Percentiles rank a stretch among this genome's conserved stretches.
phyloP scores from a whole-genome alignment of 2,113 vertebrate species.

The Pomatorhinus ruficollis region DNA sequence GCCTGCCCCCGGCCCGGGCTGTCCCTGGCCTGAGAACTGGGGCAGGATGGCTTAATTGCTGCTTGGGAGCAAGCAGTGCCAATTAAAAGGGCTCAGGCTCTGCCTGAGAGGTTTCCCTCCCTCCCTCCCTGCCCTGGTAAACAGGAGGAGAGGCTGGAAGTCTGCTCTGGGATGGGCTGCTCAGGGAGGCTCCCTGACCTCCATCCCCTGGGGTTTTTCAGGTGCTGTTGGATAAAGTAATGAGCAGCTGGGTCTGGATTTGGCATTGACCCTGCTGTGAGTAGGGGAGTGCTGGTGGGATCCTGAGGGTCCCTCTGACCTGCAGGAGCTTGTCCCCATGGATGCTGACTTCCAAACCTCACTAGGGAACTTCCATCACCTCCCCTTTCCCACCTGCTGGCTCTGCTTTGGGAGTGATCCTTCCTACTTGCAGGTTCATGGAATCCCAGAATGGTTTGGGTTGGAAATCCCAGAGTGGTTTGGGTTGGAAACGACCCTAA shows the following conservation, averaged over 20 bases:
- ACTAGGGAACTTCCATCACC: accelerated
- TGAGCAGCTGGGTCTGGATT: not conserved
- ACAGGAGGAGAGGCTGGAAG: not conserved
- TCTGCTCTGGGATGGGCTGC: not conserved
- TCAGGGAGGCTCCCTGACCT: not conserved
- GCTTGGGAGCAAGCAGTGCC: not conserved
- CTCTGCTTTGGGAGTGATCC: not conserved
- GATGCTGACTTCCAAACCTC: not conserved
- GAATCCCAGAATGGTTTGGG: not conserved
- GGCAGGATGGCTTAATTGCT: constrained; percentile 28
- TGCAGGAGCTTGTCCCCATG: not conserved
- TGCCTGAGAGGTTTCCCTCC: constrained; percentile 14
- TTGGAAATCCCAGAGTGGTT: not conserved
- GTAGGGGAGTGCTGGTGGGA: not conserved
- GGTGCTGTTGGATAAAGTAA: not conserved
- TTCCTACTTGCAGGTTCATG: not conserved
- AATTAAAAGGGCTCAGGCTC: constrained; percentile 51
- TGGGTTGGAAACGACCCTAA: not conserved
- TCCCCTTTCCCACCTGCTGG: not conserved
- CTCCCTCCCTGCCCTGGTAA: not conserved
- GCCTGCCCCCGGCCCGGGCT: not conserved
- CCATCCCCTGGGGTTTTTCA: not conserved
- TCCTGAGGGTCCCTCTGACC: not conserved
- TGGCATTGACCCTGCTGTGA: not conserved
- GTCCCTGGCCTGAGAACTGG: constrained; percentile 40